Evolutionary conservation across 2,797 vertebrate genomes (phyloP).

Genomic region (Catostomus latipinnis): DNA sequence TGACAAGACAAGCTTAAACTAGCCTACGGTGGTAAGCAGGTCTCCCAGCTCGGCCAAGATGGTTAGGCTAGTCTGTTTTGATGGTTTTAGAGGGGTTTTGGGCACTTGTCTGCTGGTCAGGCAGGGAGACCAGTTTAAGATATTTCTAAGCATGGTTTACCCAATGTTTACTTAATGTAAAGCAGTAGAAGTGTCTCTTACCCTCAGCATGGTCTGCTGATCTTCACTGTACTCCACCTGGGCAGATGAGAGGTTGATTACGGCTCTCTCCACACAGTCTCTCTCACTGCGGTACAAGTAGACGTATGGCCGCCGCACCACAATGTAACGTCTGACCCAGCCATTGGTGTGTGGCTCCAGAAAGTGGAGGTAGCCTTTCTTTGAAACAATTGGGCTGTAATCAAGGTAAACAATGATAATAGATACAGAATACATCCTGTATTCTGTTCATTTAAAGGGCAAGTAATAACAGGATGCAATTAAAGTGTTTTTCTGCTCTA

Average conservation of each 20-base stretch:
- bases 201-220: conserved; percentile 97
- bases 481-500: no score
- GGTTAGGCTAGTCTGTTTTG: no score
- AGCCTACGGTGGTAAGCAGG: no score
- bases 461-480: neutral
- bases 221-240: conserved; percentile 99
- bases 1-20: no score
- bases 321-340: conserved; percentile 95
- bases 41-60: no score
- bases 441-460: no score
- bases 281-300: conserved; percentile 97
- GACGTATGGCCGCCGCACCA: conserved; percentile 93
- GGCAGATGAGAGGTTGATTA: conserved; percentile 96
- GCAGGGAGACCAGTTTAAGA: neutral
- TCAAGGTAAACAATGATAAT: neutral
- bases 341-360: conserved; percentile 94
- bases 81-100: no score
- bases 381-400: conserved; percentile 94
- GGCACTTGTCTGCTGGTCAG: no score
- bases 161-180: neutral
- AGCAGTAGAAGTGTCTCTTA: conserved; percentile 63
- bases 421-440: neutral
- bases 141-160: neutral
- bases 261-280: conserved; percentile 91
- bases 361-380: conserved; percentile 98